Percentiles rank a stretch among this genome's conserved stretches.
These are phyloP conservation scores for Distichodus sexfasciatus DNA, from an alignment of 2,797 vertebrate genomes.

Conservation along the genomic window DNA sequence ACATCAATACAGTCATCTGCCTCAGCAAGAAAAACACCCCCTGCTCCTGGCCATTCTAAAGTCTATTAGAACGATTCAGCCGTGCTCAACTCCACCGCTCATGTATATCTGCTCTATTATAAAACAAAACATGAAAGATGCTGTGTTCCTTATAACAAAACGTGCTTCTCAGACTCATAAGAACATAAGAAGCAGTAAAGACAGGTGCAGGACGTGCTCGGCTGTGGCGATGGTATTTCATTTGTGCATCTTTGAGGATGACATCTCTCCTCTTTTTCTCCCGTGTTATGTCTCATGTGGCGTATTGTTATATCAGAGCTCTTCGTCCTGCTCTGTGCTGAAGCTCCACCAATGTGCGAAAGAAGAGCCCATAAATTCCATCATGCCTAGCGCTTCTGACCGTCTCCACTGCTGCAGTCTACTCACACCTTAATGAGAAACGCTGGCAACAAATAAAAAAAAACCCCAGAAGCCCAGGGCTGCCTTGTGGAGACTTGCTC, in stretches of 20 bases:
- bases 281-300: neutral
- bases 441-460: slow-evolving; percentile 67
- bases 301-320: slow-evolving; percentile 47
- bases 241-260: too few relatives aligned
- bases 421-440: slow-evolving; percentile 66
- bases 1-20: neutral
- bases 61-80: neutral
- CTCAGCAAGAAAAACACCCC: too few relatives aligned
- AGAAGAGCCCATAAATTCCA: slow-evolving; percentile 64
- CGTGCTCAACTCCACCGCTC: too few relatives aligned
- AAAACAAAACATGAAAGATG: neutral
- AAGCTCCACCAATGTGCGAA: slow-evolving; percentile 21
- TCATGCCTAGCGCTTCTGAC: slow-evolving; percentile 29
- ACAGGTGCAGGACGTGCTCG: neutral
- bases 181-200: neutral
- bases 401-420: slow-evolving; percentile 61
- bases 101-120: too few relatives aligned
- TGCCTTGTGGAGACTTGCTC: slow-evolving; percentile 57
- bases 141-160: neutral
- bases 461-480: slow-evolving; percentile 55
- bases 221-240: neutral
- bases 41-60: neutral
- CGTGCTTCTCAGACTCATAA: neutral
- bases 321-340: slow-evolving; percentile 22
- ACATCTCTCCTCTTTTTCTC: too few relatives aligned